phyloP scores from a whole-genome alignment of 2,797 vertebrate genomes.

The Xenops minutus region DNA sequence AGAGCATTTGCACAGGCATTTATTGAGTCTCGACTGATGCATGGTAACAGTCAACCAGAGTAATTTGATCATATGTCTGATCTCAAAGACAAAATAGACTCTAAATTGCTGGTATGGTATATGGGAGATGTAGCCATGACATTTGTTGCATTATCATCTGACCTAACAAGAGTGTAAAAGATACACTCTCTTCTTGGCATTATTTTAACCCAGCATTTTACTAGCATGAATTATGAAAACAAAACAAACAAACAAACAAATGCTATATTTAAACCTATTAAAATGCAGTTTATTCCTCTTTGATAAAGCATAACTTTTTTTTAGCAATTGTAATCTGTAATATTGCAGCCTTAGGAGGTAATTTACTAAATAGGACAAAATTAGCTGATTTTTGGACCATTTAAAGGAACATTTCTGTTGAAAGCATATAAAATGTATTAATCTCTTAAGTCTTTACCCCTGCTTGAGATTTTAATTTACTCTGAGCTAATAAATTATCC shows the following conservation, averaged over 20 bases:
- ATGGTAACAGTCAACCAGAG: slow-evolving; percentile 38
- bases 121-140: slow-evolving; percentile 19
- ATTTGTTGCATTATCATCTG: slow-evolving; percentile 52
- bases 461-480: slow-evolving; percentile 83
- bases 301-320: slow-evolving; percentile 66
- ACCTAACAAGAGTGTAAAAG: slow-evolving; percentile 47
- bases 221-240: slow-evolving; percentile 57
- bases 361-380: slow-evolving; percentile 80
- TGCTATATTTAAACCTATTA: slow-evolving; percentile 44
- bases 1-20: slow-evolving; percentile 38
- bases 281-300: slow-evolving; percentile 52
- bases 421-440: slow-evolving; percentile 78
- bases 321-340: slow-evolving; percentile 73
- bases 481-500: slow-evolving; percentile 79
- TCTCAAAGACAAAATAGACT: slow-evolving; percentile 56
- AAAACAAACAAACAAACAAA: slow-evolving; percentile 4
- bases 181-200: slow-evolving; percentile 17
- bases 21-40: slow-evolving; percentile 11
- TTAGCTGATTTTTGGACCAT: slow-evolving; percentile 79
- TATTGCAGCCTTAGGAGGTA: slow-evolving; percentile 78
- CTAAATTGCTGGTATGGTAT: slow-evolving; percentile 57
- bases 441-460: slow-evolving; percentile 79
- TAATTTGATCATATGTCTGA: slow-evolving; percentile 51
- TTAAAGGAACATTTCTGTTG: slow-evolving; percentile 76
- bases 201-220: slow-evolving; percentile 48